Conservation (phyloP, 2,888 invertebrate species). For the Perdita meconis region DNA sequence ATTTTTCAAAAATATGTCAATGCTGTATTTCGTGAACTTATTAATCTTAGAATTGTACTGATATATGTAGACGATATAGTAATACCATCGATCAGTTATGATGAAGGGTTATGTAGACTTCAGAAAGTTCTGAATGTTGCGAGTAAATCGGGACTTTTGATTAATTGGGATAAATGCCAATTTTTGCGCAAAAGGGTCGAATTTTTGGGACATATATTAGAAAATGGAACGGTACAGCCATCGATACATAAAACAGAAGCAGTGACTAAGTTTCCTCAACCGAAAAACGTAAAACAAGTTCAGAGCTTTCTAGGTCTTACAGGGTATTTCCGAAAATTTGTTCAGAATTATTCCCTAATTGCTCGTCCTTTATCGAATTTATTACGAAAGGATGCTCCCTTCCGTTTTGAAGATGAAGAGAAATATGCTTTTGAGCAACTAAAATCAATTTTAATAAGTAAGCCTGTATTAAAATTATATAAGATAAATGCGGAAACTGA, state of each 20-base stretch:
- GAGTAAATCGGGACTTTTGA: not conserved
- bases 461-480: slow-evolving; percentile 9
- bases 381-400: not conserved
- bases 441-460: not conserved
- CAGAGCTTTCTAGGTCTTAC: slow-evolving; percentile 59
- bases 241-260: slow-evolving; percentile 51
- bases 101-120: not conserved
- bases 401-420: slow-evolving; percentile 4
- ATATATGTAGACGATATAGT: slow-evolving; percentile 14
- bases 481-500: not conserved
- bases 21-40: slow-evolving; percentile 39
- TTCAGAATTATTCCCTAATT: slow-evolving; percentile 16
- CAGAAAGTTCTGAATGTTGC: not conserved
- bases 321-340: slow-evolving; percentile 63
- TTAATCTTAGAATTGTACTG: not conserved
- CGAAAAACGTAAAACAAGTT: slow-evolving; percentile 19
- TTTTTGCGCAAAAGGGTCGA: slow-evolving; percentile 15
- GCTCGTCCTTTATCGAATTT: slow-evolving; percentile 30
- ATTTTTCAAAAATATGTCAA: slow-evolving; percentile 61
- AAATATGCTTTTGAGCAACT: slow-evolving; percentile 5
- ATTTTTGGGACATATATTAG: slow-evolving; percentile 20
- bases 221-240: slow-evolving; percentile 13
- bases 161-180: slow-evolving; percentile 31
- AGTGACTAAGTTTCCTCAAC: slow-evolving; percentile 52
- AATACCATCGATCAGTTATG: not conserved